Evolutionary conservation across 1,140 invertebrate genomes (phyloP).

Genomic region (Planococcus citri): DNA sequence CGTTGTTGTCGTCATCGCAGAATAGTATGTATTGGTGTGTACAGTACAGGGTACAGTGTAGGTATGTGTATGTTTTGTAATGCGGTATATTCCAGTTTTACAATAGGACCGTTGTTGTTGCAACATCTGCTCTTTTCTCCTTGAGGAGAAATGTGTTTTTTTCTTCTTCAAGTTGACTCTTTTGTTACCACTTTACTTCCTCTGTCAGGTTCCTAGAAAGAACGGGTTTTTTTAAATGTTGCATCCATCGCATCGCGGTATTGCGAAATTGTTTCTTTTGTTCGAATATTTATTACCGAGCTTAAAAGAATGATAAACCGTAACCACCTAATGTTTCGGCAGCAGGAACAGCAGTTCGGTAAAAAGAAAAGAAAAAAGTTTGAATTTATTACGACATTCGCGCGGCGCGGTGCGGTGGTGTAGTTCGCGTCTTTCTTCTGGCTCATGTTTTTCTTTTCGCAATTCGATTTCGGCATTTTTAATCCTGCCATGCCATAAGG

Average conservation of each 20-base stretch:
- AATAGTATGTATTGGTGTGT: too few relatives aligned
- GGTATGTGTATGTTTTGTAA: background rate
- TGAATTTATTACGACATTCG: too few relatives aligned
- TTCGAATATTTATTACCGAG: background rate
- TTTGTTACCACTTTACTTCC: constrained; percentile 3
- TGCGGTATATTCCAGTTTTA: constrained; percentile 5
- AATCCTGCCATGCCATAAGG: too few relatives aligned
- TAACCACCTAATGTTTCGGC: too few relatives aligned
- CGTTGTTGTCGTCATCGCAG: too few relatives aligned
- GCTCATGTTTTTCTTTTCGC: too few relatives aligned
- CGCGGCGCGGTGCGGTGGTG: too few relatives aligned
- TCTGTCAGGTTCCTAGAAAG: background rate
- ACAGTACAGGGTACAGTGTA: too few relatives aligned
- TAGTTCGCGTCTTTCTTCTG: too few relatives aligned
- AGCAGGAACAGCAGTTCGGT: too few relatives aligned
- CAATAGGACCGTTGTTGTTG: background rate
- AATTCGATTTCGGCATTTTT: too few relatives aligned
- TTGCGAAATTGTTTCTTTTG: constrained; percentile 7
- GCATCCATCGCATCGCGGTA: background rate
- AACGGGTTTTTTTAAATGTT: background rate
- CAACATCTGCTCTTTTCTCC: constrained; percentile 6
- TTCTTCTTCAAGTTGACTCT: background rate
- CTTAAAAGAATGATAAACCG: constrained; percentile 8
- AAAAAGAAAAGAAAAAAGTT: too few relatives aligned
- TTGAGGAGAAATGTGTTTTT: background rate